Conservation (phyloP, 2,797 vertebrate species). For the Orestias chungarensis region DNA sequence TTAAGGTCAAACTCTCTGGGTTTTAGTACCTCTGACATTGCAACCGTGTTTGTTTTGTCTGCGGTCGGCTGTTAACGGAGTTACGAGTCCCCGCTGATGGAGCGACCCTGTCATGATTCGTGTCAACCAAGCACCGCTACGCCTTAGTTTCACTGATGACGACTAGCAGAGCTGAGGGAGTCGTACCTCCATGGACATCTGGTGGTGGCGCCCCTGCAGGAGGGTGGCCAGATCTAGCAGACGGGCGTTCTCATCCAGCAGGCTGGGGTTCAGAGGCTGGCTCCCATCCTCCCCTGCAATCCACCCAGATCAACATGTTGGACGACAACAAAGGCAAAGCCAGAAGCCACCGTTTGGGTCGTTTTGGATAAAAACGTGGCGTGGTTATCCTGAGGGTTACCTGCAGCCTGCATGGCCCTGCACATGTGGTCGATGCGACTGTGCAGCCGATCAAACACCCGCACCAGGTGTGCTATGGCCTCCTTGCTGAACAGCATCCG, state of each 20-base stretch:
- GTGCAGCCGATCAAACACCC: conserved; percentile 87
- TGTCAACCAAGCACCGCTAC: too few relatives aligned
- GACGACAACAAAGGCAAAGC: neutral
- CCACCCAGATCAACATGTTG: neutral
- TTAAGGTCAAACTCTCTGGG: too few relatives aligned
- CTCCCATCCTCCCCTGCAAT: conserved; percentile 79
- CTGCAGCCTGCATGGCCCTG: conserved; percentile 78
- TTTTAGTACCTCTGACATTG: too few relatives aligned
- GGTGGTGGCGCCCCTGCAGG: conserved; percentile 91
- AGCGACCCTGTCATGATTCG: too few relatives aligned
- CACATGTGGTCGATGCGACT: conserved; percentile 85
- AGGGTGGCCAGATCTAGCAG: conserved; percentile 87
- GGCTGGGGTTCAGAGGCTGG: conserved; percentile 76
- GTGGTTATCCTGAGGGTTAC: conserved; percentile 62
- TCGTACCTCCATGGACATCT: conserved; percentile 89
- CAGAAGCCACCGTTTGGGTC: neutral
- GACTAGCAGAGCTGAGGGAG: neutral
- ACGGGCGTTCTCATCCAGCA: conserved; percentile 85
- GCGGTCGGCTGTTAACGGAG: too few relatives aligned
- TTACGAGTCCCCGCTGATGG: too few relatives aligned
- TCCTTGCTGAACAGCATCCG: conserved; percentile 93
- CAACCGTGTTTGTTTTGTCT: too few relatives aligned
- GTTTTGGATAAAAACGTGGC: too few relatives aligned
- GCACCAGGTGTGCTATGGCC: conserved; percentile 85
- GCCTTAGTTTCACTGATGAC: neutral